These are phyloP conservation scores for Diloba caeruleocephala DNA, from an alignment of 2,888 invertebrate species.

Conservation along the genomic window DNA sequence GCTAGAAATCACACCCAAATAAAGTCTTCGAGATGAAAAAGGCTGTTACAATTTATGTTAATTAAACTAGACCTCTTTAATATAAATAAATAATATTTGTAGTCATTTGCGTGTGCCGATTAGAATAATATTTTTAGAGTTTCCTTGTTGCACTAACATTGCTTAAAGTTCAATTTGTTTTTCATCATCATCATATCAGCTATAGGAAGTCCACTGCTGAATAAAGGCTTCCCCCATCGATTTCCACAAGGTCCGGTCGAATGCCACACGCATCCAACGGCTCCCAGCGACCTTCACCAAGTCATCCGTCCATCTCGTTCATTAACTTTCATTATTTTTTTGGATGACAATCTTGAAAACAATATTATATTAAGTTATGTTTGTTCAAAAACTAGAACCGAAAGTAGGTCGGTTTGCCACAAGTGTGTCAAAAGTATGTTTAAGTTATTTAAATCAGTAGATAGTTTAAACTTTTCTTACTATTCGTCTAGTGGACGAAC, in stretches of 20 bases:
- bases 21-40: background rate
- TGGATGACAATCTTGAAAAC: constrained; percentile 19
- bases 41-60: no score
- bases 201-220: no score
- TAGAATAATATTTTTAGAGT: background rate
- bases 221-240: no score
- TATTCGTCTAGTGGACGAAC: constrained; percentile 18
- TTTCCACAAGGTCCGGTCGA: no score
- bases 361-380: constrained; percentile 25
- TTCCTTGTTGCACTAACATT: background rate
- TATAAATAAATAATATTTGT: no score
- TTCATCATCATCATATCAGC: no score
- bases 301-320: no score
- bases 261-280: no score
- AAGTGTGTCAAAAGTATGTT: constrained; percentile 44
- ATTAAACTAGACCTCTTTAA: background rate
- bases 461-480: constrained; percentile 13
- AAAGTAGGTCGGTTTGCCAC: constrained; percentile 43
- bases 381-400: constrained; percentile 20
- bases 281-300: no score
- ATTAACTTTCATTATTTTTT: constrained; percentile 9
- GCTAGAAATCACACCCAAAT: background rate
- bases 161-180: no score
- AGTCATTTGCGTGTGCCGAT: background rate
- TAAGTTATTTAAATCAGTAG: constrained; percentile 36